Evolutionary conservation across 2,113 vertebrate genomes (phyloP).

Genomic region (Prolemur simus): DNA sequence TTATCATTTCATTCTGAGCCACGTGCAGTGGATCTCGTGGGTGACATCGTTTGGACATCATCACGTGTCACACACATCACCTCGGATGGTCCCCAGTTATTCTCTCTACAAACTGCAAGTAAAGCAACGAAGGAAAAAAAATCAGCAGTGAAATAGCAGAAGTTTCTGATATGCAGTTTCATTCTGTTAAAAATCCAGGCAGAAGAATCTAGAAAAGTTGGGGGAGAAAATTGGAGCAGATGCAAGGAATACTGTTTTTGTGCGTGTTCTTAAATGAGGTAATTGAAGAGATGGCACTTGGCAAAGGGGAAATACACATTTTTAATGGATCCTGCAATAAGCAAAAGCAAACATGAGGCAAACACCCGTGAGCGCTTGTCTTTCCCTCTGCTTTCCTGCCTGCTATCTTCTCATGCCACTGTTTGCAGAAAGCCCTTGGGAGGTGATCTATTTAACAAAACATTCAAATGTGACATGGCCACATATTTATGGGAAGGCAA

Average conservation of each 20-base stretch:
- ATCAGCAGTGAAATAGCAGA: background rate
- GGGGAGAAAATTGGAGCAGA: slow-evolving; percentile 68
- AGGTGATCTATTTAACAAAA: slow-evolving; percentile 57
- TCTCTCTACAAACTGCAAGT: slow-evolving; percentile 33
- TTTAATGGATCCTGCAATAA: slow-evolving; percentile 55
- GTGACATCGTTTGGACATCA: background rate
- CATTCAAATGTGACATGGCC: slow-evolving; percentile 36
- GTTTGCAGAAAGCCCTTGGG: slow-evolving; percentile 49
- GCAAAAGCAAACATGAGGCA: slow-evolving; percentile 55
- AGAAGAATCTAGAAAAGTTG: slow-evolving; percentile 60
- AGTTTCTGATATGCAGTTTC: background rate
- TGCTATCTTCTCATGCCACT: slow-evolving; percentile 46
- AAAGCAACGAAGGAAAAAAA: background rate
- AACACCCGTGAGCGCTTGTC: background rate
- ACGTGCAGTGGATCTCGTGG: fast-evolving
- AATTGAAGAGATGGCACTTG: slow-evolving; percentile 60
- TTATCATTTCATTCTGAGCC: background rate
- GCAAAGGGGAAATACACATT: slow-evolving; percentile 40
- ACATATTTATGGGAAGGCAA: slow-evolving; percentile 41
- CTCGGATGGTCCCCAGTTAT: background rate
- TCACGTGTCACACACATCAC: background rate
- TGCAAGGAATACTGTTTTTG: slow-evolving; percentile 63
- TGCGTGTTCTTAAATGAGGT: slow-evolving; percentile 28
- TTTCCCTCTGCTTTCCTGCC: slow-evolving; percentile 47
- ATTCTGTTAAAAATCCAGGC: slow-evolving; percentile 55